Base-by-base conservation (phyloP, 2,797 vertebrate species). In the Sebastiscus albofasciatus region DNA sequence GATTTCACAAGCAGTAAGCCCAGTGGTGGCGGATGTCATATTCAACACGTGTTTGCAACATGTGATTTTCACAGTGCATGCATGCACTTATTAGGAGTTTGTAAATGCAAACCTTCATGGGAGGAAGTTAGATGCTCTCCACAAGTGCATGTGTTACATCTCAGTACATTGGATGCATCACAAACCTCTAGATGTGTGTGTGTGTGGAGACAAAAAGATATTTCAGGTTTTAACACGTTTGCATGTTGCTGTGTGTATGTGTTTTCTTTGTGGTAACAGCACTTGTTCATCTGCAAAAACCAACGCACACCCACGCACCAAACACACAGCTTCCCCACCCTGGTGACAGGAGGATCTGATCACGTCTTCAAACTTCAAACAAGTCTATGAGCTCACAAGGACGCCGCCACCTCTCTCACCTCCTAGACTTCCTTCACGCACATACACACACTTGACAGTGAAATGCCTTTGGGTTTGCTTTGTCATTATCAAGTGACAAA, bases 401-500 rank as follows among this genome's bases (percentile, higher is more conserved):
- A 87, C 46, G 42, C 61, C 8, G 1, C 42, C 66, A 49, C 14
- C 56, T 66, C 68, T 27, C 72, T 78, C 77, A 86, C 86, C 84
- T 72, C 66, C 8, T 4, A 56, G 9, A 73, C 77, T 67, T 72
- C 69, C 58, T 70, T 64, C 73, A 75, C 39, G 5, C 68, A 42
- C 62, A 46, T 14, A 62, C 72, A 69, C 81, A 75, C 78, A 60
- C 79, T 73, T 62, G 79, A 84, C 75, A 54, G 85, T 58, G 62
- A 66, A 87, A 84, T 68, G 87, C 92, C 89, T 80, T 77, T 85
- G 90, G 92, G 87, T 89, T 90, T 80, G 74, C 89, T 88, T 91
- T 91, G 87, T 93, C 90, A 93, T 94, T 90, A 93, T 89, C 86
- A 86, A 90, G 86, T 91, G 90, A 93, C 90, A 90, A 91, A 92